Evolutionary conservation across 2,888 invertebrate genomes (phyloP).

Genomic region (Troides oblongomaculatus): DNA sequence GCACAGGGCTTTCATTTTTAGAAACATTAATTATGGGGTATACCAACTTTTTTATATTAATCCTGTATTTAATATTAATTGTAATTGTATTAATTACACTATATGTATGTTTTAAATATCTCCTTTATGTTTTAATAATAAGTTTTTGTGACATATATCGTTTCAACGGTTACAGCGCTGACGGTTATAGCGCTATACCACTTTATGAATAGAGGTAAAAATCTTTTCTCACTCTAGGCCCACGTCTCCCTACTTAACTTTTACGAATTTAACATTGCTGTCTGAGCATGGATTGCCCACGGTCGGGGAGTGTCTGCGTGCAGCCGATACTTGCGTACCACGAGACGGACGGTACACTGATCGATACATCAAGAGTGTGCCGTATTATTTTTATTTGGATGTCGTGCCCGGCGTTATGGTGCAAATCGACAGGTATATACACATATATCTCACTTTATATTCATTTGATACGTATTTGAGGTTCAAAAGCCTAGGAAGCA

Average conservation of each 20-base stretch:
- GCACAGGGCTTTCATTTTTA: constrained; percentile 82
- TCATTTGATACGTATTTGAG: too few species aligned
- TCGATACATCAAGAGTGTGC: constrained; percentile 78
- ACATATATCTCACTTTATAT: too few species aligned
- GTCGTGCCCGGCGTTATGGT: constrained; percentile 81
- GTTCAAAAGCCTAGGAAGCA: too few species aligned
- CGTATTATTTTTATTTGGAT: constrained; percentile 83
- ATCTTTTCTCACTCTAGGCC: constrained; percentile 47
- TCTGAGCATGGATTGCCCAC: constrained; percentile 83
- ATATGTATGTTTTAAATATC: too few species aligned
- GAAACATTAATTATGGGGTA: constrained; percentile 80
- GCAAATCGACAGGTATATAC: constrained; percentile 76
- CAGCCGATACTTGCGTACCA: constrained; percentile 74
- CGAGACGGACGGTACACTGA: constrained; percentile 76
- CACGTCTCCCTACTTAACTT: constrained; percentile 74
- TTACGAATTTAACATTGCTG: constrained; percentile 85
- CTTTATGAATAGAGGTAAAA: not conserved
- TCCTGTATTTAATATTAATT: not conserved
- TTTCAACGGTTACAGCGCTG: too few species aligned
- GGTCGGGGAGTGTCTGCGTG: constrained; percentile 58
- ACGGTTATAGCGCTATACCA: not conserved
- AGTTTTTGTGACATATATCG: too few species aligned
- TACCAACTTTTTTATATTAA: constrained; percentile 24
- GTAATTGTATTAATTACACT: too few species aligned
- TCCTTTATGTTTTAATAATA: too few species aligned